Conservation (phyloP, 2,888 invertebrate genomes). For the Sarcophaga carnaria region DNA sequence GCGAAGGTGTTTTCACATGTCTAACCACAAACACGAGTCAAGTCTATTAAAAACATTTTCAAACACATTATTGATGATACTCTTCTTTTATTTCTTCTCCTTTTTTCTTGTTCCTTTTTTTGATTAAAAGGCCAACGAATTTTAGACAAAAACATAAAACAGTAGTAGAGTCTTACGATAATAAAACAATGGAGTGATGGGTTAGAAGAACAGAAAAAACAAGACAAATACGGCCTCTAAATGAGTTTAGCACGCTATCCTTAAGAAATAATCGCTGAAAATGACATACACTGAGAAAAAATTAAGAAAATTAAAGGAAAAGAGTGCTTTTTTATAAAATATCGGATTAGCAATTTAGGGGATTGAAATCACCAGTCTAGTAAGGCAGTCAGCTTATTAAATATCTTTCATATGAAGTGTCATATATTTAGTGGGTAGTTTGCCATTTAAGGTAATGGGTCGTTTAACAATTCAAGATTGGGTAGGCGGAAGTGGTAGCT, state of each 20-base stretch:
- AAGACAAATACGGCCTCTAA: slow-evolving; percentile 62
- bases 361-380: too few species aligned
- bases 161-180: slow-evolving; percentile 34
- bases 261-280: neutral
- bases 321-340: too few species aligned
- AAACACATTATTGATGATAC: slow-evolving; percentile 69
- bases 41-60: slow-evolving; percentile 63
- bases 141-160: slow-evolving; percentile 37
- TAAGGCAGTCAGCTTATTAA: too few species aligned
- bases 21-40: slow-evolving; percentile 57
- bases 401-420: too few species aligned
- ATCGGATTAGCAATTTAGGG: too few species aligned
- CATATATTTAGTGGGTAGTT: too few species aligned
- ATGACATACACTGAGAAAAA: neutral
- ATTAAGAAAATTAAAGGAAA: too few species aligned
- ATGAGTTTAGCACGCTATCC: slow-evolving; percentile 64
- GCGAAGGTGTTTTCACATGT: slow-evolving; percentile 60
- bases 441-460: too few species aligned
- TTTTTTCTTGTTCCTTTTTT: neutral
- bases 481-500: too few species aligned
- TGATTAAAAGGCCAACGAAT: slow-evolving; percentile 43
- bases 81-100: slow-evolving; percentile 21
- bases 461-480: too few species aligned
- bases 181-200: slow-evolving; percentile 20
- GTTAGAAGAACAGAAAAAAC: slow-evolving; percentile 28